Base-by-base conservation (phyloP, 2,797 vertebrate genomes). In the Dipus sagitta region DNA sequence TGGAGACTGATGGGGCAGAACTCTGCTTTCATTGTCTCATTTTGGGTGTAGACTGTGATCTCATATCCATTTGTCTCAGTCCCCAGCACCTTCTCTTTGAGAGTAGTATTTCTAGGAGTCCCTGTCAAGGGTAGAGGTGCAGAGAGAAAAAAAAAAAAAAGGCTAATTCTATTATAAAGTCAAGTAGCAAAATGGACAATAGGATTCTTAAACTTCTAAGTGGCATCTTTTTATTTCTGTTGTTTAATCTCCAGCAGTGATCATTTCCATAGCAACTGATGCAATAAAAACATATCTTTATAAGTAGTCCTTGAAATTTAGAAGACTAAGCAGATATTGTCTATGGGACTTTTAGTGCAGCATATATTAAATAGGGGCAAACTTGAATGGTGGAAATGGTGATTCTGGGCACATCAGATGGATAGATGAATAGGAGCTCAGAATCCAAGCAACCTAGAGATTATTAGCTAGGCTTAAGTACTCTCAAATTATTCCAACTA, bases 81-180 rank as follows among this genome's bases (percentile, higher is more conserved):
- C 58, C 6, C 17, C 3, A 2, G 6, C 6, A 32, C 15, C 12
- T 28, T 14, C 26, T 23, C 3, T 12, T 34, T 20, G 14, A 30
- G 18, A 2, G 10, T 20, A 82, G 60, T 1, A 2, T 2, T 1
- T 70, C 14, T 28, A 15, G 52, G 12, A 78, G 30, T 75, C 10
- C 38, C 30, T 2, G 24, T 3, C 11, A 60, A 3, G 14, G 28
- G 2, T 11, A n/a, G 2, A 38, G 15, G 9, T 5, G 0, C 28
- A 20, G 38, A 6, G 38, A 6, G 2, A 14, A 3, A 3, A 32
- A 5, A n/a, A 2, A 14, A 3, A 3, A 32, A 5, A n/a, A 0
- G 9, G 11, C 74, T 60, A 67, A 10, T 20, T 38, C 0, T 58
- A 64, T 14, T 74, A 32, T 54, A 65, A 83, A 67, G 26, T 32